phyloP scores from a whole-genome alignment of 1,140 invertebrate genomes.

The Trachymyrmex cornetzi region DNA sequence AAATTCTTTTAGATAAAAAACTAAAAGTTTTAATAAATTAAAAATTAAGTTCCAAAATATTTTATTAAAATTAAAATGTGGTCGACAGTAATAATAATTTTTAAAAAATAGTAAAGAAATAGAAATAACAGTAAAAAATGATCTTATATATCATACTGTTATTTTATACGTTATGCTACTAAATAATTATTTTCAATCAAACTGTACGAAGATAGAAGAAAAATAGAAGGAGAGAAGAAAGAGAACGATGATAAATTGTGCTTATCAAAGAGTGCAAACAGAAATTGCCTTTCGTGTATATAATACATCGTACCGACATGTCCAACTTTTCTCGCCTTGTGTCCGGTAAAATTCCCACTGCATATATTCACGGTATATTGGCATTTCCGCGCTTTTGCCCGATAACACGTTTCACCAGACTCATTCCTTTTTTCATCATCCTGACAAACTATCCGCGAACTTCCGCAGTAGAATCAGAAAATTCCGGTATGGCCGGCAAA shows the following conservation, averaged over 20 bases:
- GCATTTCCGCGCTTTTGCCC: slow-evolving; percentile 23
- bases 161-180: background rate
- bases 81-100: background rate
- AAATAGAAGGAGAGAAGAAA: background rate
- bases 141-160: background rate
- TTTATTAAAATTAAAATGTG: background rate
- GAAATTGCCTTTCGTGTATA: slow-evolving; percentile 13
- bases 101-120: background rate
- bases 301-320: slow-evolving; percentile 23
- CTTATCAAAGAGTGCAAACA: slow-evolving; percentile 8
- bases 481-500: slow-evolving; percentile 69
- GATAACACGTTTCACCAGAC: slow-evolving; percentile 39
- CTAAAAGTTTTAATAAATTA: background rate
- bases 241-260: slow-evolving; percentile 3
- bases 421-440: slow-evolving; percentile 39
- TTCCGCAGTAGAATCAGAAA: slow-evolving; percentile 63
- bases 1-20: background rate
- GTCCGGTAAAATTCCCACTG: slow-evolving; percentile 16
- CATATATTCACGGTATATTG: slow-evolving; percentile 36
- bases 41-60: background rate
- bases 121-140: background rate
- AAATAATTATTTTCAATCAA: background rate
- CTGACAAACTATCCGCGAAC: slow-evolving; percentile 21
- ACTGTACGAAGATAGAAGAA: background rate
- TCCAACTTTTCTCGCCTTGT: slow-evolving; percentile 21